Conservation (phyloP, 1,140 invertebrate species). For the Drosophila melanogaster region DNA sequence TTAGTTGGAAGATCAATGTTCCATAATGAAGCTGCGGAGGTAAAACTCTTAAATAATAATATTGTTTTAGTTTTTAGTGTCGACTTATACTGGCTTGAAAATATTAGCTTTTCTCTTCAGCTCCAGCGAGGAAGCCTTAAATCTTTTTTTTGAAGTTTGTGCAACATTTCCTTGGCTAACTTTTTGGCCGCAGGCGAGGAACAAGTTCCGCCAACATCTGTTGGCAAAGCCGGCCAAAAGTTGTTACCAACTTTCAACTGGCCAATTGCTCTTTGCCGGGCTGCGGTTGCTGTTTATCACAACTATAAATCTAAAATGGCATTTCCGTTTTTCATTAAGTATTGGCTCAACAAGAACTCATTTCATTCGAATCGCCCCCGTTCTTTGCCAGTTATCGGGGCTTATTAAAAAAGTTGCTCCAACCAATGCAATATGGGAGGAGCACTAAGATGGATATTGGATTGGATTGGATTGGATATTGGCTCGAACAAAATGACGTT, state of each 20-base stretch:
- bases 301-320: slow-evolving; percentile 72
- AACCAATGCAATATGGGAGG: slow-evolving; percentile 39
- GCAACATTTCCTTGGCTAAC: slow-evolving; percentile 20
- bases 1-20: too few species aligned
- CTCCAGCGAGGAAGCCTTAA: slow-evolving; percentile 14
- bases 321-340: slow-evolving; percentile 81
- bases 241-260: slow-evolving; percentile 45
- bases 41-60: too few species aligned
- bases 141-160: slow-evolving; percentile 32
- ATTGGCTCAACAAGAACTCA: slow-evolving; percentile 55
- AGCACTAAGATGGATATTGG: slow-evolving; percentile 25
- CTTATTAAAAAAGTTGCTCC: slow-evolving; percentile 74
- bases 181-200: slow-evolving; percentile 18
- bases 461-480: too few species aligned
- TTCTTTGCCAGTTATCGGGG: slow-evolving; percentile 13
- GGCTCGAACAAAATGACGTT: slow-evolving; percentile 39
- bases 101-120: not conserved
- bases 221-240: slow-evolving; percentile 40
- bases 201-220: slow-evolving; percentile 52
- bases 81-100: not conserved
- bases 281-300: slow-evolving; percentile 50
- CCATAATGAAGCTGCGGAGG: too few species aligned
- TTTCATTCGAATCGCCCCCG: slow-evolving; percentile 6
- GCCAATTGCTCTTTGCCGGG: slow-evolving; percentile 41
- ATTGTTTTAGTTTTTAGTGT: too few species aligned